Conservation (phyloP, 1,140 invertebrate genomes). For the Phymorhynchus buccinoides region DNA sequence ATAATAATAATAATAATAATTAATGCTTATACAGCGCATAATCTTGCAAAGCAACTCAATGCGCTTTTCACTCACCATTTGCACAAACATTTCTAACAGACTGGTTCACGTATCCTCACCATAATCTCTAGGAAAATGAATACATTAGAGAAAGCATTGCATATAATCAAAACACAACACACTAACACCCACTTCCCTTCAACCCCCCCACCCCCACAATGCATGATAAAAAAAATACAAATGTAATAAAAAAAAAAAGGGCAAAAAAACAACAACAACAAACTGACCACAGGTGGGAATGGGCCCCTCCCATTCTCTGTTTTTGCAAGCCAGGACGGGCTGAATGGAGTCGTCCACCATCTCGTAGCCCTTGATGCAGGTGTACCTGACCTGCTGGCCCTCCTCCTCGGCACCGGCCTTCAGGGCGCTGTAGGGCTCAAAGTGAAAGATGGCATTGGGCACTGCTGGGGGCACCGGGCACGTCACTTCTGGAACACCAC, state of each 20-base stretch:
- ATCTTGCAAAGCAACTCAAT: too few relatives aligned
- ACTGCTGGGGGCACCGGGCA: slow-evolving; percentile 50
- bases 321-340: slow-evolving; percentile 45
- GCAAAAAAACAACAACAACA: too few relatives aligned
- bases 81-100: too few relatives aligned
- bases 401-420: slow-evolving; percentile 26
- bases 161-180: too few relatives aligned
- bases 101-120: too few relatives aligned
- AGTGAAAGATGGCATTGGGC: slow-evolving; percentile 46
- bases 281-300: slow-evolving; percentile 52
- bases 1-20: too few relatives aligned
- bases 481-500: slow-evolving; percentile 34
- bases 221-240: background rate
- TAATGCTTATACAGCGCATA: too few relatives aligned
- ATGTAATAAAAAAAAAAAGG: background rate
- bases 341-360: slow-evolving; percentile 37
- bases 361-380: slow-evolving; percentile 41
- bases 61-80: too few relatives aligned
- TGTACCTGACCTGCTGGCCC: slow-evolving; percentile 39
- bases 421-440: slow-evolving; percentile 18
- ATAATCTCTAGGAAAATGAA: too few relatives aligned
- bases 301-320: slow-evolving; percentile 53
- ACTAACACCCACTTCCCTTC: too few relatives aligned
- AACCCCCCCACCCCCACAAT: too few relatives aligned
- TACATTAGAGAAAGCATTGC: too few relatives aligned